Evolutionary conservation across 2,888 invertebrate genomes (phyloP).

Genomic region (Limenitis camilla): DNA sequence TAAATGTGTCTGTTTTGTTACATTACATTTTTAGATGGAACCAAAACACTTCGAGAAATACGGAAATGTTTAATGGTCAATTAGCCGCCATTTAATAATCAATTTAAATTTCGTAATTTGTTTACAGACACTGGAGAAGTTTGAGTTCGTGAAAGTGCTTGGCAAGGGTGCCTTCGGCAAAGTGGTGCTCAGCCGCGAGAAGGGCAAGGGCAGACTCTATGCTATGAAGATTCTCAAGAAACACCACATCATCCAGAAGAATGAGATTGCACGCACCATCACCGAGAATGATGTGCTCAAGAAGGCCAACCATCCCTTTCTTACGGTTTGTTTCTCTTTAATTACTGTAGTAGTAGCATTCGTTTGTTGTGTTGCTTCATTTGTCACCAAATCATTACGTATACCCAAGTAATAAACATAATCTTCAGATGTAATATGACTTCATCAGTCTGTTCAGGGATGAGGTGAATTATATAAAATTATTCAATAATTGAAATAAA

Average conservation of each 20-base stretch:
- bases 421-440: too few species aligned
- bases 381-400: too few species aligned
- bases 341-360: background rate
- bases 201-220: slow-evolving; percentile 92
- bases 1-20: too few species aligned
- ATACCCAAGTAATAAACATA: too few species aligned
- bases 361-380: too few species aligned
- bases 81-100: too few species aligned
- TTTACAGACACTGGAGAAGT: slow-evolving; percentile 93
- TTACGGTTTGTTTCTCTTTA: slow-evolving; percentile 79
- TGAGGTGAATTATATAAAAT: too few species aligned
- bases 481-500: too few species aligned
- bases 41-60: too few species aligned
- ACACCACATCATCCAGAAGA: slow-evolving; percentile 97
- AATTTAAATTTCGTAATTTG: background rate
- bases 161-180: slow-evolving; percentile 99
- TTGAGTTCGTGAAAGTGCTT: slow-evolving; percentile 98
- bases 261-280: slow-evolving; percentile 98
- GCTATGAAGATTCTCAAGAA: slow-evolving; percentile 99
- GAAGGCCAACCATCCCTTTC: slow-evolving; percentile 97
- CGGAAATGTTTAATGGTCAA: too few species aligned
- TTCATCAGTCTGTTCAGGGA: too few species aligned
- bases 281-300: slow-evolving; percentile 98
- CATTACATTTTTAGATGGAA: too few species aligned
- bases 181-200: slow-evolving; percentile 97